Base-by-base conservation (phyloP, 2,113 vertebrate genomes). In the Muscicapa adusta region DNA sequence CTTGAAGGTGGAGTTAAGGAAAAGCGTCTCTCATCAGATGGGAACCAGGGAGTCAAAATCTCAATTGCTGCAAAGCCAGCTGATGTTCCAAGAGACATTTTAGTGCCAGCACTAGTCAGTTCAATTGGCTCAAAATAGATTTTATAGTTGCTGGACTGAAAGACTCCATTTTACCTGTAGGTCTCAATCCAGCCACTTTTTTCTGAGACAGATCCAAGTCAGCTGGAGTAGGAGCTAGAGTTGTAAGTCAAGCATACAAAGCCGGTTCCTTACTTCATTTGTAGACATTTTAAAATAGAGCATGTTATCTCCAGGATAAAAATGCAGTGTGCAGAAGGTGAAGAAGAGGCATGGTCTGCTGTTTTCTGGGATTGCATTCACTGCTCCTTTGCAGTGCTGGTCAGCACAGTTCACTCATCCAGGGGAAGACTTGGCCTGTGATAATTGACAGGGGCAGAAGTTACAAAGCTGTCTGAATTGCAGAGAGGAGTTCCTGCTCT, bases 111-210 rank as follows among this genome's bases (percentile, higher is more conserved):
- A 14, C 36, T 60, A 70, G 72, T 85, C 92, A 80, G 78, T 97
- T 98, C 96, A 95, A 58, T 93, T 58, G 88, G 62, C 96, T 94
- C 91, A 85, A 96, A 97, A 94, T 86, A 97, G 85, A 56, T 93
- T 81, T 76, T 9, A 6, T 57, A 87, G 48, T 72, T 92, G 38
- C 67, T 66, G 63, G 25, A 51, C 22, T 60, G 85, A 95, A 72
- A 79, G 43, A 43, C 33, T 65, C 6, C 25, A 18, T 95, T 93
- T 83, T 95, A 87, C 60, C 53, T 91, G 25, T 23, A 47, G 38
- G 31, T 91, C 65, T 76, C 62, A 61, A 43, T 45, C 33, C 73
- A 81, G 48, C 18, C 29, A 36, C 42, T 82, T 8, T 71, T 71
- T 85, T 58, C 68, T 75, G 72, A 68, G 75, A 36, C 3, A 22